Evolutionary conservation across 2,888 invertebrate genomes (phyloP).

Genomic region (Hypsopygia costalis): DNA sequence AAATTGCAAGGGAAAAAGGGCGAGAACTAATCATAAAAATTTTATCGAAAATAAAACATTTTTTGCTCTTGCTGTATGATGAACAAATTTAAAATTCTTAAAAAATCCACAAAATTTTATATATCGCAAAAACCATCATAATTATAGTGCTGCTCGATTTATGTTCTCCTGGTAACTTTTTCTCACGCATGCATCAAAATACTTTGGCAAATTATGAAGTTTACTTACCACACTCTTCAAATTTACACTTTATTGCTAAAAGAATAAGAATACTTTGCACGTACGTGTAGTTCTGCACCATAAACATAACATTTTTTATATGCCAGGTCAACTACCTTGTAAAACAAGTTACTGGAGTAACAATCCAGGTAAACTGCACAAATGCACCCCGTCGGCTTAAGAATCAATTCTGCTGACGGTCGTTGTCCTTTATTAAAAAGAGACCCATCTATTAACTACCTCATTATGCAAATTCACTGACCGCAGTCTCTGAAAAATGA

Average conservation of each 20-base stretch:
- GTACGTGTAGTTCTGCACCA: neutral
- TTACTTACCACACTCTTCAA: neutral
- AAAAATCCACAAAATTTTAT: neutral
- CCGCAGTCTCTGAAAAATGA: conserved; percentile 34
- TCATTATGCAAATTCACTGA: conserved; percentile 48
- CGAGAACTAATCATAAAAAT: no score
- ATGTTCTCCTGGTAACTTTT: neutral
- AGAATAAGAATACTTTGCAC: neutral
- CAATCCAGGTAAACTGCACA: conserved; percentile 21
- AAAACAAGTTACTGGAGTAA: conserved; percentile 13
- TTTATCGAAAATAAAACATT: no score
- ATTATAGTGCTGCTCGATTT: neutral
- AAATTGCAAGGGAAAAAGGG: no score
- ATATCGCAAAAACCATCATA: neutral
- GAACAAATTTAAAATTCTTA: no score
- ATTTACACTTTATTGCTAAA: neutral
- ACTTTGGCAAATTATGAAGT: neutral
- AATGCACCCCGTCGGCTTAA: conserved; percentile 23
- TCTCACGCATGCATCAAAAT: neutral
- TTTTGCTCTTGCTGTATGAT: no score
- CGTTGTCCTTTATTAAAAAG: conserved; percentile 31
- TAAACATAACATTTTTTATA: neutral
- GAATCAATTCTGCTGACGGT: conserved; percentile 31
- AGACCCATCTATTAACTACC: conserved; percentile 40
- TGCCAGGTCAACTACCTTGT: conserved; percentile 5